Evolutionary conservation across 2,797 vertebrate genomes (phyloP).

Genomic region (Gallinago nigripennis): DNA sequence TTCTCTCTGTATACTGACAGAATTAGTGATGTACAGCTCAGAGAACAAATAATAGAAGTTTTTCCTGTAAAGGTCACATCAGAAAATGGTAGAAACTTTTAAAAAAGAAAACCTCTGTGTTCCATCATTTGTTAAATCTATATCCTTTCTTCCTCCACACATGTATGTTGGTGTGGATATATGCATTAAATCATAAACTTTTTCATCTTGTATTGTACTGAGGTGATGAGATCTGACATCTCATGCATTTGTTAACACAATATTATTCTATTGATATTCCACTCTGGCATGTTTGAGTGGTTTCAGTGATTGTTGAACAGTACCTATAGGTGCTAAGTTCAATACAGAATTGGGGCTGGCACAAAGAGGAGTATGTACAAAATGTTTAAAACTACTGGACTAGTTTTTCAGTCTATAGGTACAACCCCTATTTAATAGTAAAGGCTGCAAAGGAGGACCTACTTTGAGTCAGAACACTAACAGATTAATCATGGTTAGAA

Average conservation of each 20-base stretch:
- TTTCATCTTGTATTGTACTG: background rate
- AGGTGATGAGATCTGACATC: background rate
- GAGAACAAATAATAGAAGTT: constrained; percentile 33
- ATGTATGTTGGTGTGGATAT: fast-evolving
- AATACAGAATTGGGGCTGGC: fast-evolving
- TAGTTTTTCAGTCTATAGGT: background rate
- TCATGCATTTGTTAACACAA: background rate
- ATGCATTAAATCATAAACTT: fast-evolving
- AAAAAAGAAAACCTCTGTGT: background rate
- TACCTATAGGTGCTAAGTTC: background rate
- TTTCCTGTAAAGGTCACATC: constrained; percentile 37
- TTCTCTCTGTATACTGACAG: constrained; percentile 8
- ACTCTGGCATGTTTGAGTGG: background rate
- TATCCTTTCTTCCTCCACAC: background rate
- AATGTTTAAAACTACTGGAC: background rate
- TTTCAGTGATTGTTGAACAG: background rate
- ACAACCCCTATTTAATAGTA: background rate
- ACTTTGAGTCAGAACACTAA: background rate
- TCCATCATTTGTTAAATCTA: background rate
- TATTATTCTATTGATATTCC: background rate
- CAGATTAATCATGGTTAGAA: background rate
- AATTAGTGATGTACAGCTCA: constrained; percentile 33
- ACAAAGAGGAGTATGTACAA: background rate
- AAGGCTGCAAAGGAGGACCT: background rate
- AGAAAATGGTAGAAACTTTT: background rate